Evolutionary conservation across 2,888 invertebrate species (phyloP), one percentile per base, ranked within the genome.

Genomic region (Microctonus hyperodae): DNA sequence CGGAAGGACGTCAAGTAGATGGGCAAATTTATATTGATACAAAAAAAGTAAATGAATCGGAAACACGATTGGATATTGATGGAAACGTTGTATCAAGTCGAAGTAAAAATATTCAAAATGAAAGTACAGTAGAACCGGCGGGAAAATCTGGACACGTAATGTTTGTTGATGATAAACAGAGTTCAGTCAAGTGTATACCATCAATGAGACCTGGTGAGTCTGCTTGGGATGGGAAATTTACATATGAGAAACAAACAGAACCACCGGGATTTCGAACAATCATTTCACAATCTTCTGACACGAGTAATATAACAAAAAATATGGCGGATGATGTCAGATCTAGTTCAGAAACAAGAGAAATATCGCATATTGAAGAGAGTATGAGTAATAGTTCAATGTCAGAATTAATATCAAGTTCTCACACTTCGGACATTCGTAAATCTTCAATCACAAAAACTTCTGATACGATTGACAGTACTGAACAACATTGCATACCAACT

Each of bases 151-250:
- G 35, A 13, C 67, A 69, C 28, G 73, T 70, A 16, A 73, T 71
- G 37, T 69, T 62, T 33, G 59, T 50, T n/a, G 72, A 73, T 31
- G 68, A 73, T 40, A 48, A 22, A 11, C 62, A 63, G 16, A 55
- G 57, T 9, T 28, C 40, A 37, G 50, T 51, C 9, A 63, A 66
- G n/a, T 56, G 65, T 44, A 11, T 55, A n/a, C 67, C 61, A 7
- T 37, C 62, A 11, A 68, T 81, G 70, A 86, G 83, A 65, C 78
- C 75, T 0, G 78, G 78, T 53, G 86, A 86, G 72, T 85, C 85
- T 6, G 76, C 81, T 6, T 86, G 86, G 86, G 85, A 86, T 68
- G 86, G 86, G n/a, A 84, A 84, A 69, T 86, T 86, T 70, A 75
- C 84, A 1, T 70, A 78, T 51, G 86, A 86, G 72, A 80, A 81